These are phyloP conservation scores for Clunio marinus DNA, from an alignment of 2,888 invertebrate species.

Conservation along the genomic window DNA sequence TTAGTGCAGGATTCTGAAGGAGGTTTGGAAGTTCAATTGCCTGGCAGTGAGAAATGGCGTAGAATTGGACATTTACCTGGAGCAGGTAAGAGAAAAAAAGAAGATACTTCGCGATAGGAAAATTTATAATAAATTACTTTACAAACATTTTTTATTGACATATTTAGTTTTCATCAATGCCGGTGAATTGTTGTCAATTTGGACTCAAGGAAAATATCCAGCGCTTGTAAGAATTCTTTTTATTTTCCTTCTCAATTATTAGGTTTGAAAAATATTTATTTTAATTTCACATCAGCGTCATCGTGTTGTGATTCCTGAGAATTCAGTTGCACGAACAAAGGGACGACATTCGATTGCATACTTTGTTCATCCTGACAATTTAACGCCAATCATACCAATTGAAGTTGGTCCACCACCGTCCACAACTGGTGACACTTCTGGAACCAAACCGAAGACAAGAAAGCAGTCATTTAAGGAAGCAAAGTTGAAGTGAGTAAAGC, in stretches of 20 bases:
- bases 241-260: slow-evolving; percentile 30
- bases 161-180: slow-evolving; percentile 62
- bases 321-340: slow-evolving; percentile 58
- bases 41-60: slow-evolving; percentile 65
- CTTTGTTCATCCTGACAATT: slow-evolving; percentile 69
- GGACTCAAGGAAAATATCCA: slow-evolving; percentile 67
- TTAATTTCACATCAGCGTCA: slow-evolving; percentile 55
- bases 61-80: slow-evolving; percentile 71
- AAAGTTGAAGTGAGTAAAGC: slow-evolving; percentile 50
- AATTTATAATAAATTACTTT: too few species aligned
- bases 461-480: slow-evolving; percentile 52
- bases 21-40: slow-evolving; percentile 54
- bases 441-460: slow-evolving; percentile 47
- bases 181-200: slow-evolving; percentile 68
- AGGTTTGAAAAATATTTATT: neutral
- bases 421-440: slow-evolving; percentile 44
- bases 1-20: slow-evolving; percentile 68
- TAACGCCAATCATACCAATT: slow-evolving; percentile 50
- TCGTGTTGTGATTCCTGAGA: slow-evolving; percentile 67
- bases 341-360: slow-evolving; percentile 72
- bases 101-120: too few species aligned
- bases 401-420: slow-evolving; percentile 47
- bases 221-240: slow-evolving; percentile 58
- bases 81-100: neutral
- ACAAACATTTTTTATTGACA: neutral